Conservation (phyloP, 2,797 vertebrate genomes). For the Darevskia nairensis region DNA sequence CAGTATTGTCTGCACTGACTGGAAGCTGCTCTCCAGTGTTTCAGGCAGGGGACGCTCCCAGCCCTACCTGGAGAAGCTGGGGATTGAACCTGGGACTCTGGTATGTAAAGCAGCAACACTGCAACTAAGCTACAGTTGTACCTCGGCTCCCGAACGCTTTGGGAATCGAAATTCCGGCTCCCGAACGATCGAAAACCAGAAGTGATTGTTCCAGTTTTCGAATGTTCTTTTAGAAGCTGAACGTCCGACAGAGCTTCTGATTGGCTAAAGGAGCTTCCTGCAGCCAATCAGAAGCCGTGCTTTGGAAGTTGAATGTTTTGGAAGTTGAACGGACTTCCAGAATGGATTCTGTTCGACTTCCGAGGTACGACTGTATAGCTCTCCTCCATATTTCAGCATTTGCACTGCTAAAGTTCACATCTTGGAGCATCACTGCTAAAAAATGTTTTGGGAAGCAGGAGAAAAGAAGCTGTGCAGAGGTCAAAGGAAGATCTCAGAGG, state of each 20-base stretch:
- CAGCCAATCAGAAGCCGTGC: no score
- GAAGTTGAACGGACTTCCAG: no score
- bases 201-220: no score
- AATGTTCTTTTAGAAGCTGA: no score
- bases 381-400: background rate
- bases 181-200: accelerated
- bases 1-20: no score
- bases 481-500: background rate
- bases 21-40: background rate
- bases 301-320: no score
- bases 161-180: background rate
- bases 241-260: accelerated
- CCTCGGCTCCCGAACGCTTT: background rate
- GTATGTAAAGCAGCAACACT: background rate
- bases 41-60: background rate
- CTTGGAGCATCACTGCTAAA: no score
- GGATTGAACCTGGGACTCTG: background rate
- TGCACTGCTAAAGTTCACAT: no score
- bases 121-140: background rate
- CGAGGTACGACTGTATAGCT: background rate
- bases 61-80: background rate
- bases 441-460: background rate
- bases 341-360: no score
- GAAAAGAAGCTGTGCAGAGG: background rate
- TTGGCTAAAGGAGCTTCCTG: no score